A percentile compares a stretch with the other conserved stretches of the same genome.
Conservation (phyloP, 2,113 vertebrate species). For the Hemichromis elongatus region DNA sequence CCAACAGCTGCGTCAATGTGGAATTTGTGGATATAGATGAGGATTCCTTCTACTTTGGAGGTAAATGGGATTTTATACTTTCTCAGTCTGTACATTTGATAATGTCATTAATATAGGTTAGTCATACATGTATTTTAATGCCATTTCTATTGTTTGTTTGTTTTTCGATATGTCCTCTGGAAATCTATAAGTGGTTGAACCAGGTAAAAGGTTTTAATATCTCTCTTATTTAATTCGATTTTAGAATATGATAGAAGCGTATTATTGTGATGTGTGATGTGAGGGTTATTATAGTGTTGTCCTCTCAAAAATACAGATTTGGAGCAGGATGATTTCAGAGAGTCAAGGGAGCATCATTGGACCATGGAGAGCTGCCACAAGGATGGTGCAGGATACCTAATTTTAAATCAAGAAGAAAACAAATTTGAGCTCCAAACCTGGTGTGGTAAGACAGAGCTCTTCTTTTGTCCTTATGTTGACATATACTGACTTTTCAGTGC, state of each 20-base stretch:
- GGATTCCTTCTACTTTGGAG: constrained; percentile 8
- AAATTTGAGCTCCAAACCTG: rapidly evolving
- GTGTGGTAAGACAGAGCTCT: background rate
- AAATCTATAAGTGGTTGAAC: background rate
- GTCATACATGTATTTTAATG: background rate
- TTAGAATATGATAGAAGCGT: background rate
- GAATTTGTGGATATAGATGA: rapidly evolving
- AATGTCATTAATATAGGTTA: background rate
- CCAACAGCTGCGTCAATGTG: rapidly evolving
- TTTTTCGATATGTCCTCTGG: background rate
- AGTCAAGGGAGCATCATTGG: rapidly evolving
- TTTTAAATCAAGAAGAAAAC: background rate
- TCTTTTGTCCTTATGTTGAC: background rate
- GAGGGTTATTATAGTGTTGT: background rate
- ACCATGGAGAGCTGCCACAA: background rate
- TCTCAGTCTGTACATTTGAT: background rate
- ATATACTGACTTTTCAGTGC: background rate
- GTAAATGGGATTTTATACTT: background rate
- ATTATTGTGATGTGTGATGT: background rate
- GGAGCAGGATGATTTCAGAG: rapidly evolving
- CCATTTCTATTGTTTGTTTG: background rate
- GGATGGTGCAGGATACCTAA: background rate
- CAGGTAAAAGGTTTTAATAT: background rate
- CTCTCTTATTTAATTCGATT: background rate
- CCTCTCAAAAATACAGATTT: background rate